Conservation (phyloP, 2,113 vertebrate species). For the Drymodes brunneopygia region DNA sequence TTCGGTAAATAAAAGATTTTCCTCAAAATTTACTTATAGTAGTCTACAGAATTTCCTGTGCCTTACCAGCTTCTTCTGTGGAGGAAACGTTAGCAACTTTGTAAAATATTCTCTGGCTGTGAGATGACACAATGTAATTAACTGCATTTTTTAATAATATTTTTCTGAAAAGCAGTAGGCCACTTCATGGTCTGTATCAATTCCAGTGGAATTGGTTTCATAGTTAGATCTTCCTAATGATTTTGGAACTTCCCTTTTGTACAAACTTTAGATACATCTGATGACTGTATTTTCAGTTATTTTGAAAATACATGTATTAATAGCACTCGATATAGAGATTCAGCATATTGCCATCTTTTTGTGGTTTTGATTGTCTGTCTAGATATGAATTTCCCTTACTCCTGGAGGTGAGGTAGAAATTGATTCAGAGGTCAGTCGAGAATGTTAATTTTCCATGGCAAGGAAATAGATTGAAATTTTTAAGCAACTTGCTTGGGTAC, state of each 20-base stretch:
- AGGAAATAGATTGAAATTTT: neutral
- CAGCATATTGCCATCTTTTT: neutral
- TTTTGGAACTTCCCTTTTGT: neutral
- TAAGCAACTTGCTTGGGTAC: neutral
- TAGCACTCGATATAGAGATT: neutral
- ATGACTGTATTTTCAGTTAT: neutral
- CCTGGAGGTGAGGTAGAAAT: neutral
- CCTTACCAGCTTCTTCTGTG: no score
- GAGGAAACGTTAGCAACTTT: no score
- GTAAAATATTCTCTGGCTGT: neutral
- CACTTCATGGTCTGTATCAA: neutral
- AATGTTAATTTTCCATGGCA: neutral
- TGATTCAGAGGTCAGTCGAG: neutral
- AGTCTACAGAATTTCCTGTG: no score
- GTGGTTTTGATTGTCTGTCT: neutral
- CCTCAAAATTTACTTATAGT: no score
- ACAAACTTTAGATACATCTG: neutral
- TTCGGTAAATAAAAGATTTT: no score
- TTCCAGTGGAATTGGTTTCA: neutral
- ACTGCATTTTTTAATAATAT: neutral
- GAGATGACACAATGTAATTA: neutral
- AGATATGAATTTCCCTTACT: neutral
- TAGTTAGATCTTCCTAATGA: neutral
- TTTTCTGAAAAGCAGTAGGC: neutral
- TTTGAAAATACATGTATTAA: neutral